These are phyloP conservation scores for Rhinoptilus africanus DNA, from an alignment of 2,113 vertebrate genomes.

Conservation along the genomic window DNA sequence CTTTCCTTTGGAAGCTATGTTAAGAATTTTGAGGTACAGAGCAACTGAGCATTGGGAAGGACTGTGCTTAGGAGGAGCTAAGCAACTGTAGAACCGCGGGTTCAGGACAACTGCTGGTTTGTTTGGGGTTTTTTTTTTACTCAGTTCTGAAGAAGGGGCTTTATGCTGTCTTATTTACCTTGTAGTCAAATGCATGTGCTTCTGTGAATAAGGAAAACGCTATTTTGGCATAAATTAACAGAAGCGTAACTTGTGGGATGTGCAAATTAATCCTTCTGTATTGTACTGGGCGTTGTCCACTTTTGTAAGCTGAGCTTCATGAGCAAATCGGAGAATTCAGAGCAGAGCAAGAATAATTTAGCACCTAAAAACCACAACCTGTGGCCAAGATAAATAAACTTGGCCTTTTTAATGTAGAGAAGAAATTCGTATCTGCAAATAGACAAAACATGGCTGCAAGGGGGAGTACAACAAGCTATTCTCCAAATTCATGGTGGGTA, in stretches of 20 bases:
- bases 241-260: neutral
- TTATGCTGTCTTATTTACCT: neutral
- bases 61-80: neutral
- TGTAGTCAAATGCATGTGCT: neutral
- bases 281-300: neutral
- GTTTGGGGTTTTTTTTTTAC: neutral
- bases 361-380: neutral
- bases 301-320: neutral
- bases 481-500: neutral
- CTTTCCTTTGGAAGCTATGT: neutral
- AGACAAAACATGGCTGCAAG: neutral
- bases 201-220: neutral
- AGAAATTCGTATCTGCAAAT: fast-evolving
- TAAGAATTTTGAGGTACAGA: neutral
- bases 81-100: neutral
- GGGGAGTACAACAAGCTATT: neutral
- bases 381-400: neutral
- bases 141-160: neutral
- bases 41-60: neutral
- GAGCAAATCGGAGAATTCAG: neutral
- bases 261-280: neutral
- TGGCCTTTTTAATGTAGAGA: neutral
- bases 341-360: neutral
- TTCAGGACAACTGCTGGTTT: neutral
- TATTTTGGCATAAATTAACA: neutral